Evolutionary conservation across 2,113 vertebrate species (phyloP).

Genomic region (Monarcha castaneiventris): DNA sequence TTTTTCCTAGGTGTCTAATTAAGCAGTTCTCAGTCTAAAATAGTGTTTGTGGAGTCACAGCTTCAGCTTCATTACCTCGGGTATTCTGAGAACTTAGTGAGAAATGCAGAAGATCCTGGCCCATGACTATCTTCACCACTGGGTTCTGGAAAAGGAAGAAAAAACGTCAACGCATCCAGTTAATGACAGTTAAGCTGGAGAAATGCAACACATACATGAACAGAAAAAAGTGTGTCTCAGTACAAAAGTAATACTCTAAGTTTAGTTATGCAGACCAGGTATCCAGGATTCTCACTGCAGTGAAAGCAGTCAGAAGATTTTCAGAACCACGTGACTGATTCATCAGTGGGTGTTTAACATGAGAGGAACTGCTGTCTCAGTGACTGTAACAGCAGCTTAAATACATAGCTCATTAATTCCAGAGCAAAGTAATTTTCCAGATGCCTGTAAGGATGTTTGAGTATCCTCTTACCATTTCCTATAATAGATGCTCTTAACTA

Average conservation of each 20-base stretch:
- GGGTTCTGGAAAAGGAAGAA: constrained; percentile 46
- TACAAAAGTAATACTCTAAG: background rate
- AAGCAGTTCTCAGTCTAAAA: background rate
- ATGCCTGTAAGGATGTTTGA: background rate
- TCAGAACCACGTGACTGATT: background rate
- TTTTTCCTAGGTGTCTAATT: background rate
- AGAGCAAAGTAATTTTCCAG: background rate
- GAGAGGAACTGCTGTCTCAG: background rate
- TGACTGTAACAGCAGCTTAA: background rate
- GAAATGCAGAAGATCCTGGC: constrained; percentile 29
- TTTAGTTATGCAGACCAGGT: background rate
- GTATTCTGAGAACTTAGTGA: constrained; percentile 61
- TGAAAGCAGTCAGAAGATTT: background rate
- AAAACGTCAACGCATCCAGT: background rate
- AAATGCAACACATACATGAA: background rate
- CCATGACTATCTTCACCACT: constrained; percentile 40
- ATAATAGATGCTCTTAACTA: background rate
- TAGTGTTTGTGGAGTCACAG: background rate
- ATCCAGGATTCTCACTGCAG: background rate
- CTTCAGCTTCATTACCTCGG: constrained; percentile 66
- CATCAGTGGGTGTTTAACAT: background rate
- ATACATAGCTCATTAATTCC: background rate
- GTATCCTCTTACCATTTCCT: background rate
- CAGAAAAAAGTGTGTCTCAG: background rate
- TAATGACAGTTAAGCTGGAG: background rate